Conservation (phyloP, 2,113 vertebrate species). For the Hippolais icterina region DNA sequence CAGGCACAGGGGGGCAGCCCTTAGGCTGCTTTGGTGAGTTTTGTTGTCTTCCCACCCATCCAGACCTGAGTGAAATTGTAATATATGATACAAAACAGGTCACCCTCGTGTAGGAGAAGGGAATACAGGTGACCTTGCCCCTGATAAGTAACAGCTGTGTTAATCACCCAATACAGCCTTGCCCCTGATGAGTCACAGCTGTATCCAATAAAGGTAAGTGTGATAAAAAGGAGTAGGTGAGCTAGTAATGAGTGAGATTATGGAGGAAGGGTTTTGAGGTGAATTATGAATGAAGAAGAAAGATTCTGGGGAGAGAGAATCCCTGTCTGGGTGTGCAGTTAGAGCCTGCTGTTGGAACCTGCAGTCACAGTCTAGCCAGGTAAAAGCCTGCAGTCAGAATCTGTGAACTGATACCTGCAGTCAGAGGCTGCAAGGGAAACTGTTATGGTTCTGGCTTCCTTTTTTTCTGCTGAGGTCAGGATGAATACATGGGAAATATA, state of each 20-base stretch:
- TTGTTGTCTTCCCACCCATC: neutral
- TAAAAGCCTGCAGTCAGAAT: neutral
- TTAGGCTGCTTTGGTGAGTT: neutral
- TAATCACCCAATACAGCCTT: neutral
- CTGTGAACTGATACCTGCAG: neutral
- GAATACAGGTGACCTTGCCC: neutral
- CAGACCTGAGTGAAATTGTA: neutral
- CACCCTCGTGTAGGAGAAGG: neutral
- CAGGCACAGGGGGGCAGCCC: neutral
- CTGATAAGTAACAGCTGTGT: neutral
- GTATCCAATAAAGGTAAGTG: neutral
- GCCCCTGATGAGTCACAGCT: neutral
- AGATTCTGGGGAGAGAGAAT: neutral
- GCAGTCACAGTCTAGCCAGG: neutral
- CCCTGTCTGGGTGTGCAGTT: neutral
- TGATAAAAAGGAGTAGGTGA: neutral
- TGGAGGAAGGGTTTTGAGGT: neutral
- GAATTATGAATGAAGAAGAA: neutral
- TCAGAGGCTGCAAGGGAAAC: neutral
- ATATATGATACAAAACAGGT: neutral
- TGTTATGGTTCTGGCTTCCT: no score
- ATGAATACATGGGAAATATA: no score
- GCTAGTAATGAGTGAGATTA: neutral
- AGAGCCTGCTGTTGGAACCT: neutral
- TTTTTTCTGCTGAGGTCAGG: no score